Percentiles rank a stretch among this genome's conserved stretches.
These are phyloP conservation scores for Steinernema khuongi DNA, from an alignment of 1,140 invertebrate genomes.

Conservation along the genomic window DNA sequence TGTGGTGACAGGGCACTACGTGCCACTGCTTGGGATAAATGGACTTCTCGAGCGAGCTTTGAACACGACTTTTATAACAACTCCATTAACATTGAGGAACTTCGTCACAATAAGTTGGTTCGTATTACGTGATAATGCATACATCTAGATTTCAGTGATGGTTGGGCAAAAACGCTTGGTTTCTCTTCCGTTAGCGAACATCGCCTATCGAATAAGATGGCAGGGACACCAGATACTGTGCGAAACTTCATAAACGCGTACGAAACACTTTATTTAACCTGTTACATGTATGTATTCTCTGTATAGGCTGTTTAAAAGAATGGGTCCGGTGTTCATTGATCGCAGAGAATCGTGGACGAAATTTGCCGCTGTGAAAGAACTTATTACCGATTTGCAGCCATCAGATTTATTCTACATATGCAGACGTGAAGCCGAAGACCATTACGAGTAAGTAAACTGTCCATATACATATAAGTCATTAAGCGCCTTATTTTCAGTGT, in stretches of 20 bases:
- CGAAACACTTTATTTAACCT: slow-evolving; percentile 8
- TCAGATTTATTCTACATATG: slow-evolving; percentile 56
- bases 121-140: not conserved
- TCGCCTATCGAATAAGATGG: slow-evolving; percentile 56
- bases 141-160: slow-evolving; percentile 45
- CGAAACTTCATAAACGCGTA: slow-evolving; percentile 51
- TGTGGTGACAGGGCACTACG: slow-evolving; percentile 48
- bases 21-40: slow-evolving; percentile 44
- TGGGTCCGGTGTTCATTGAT: slow-evolving; percentile 54
- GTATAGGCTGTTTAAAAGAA: slow-evolving; percentile 43
- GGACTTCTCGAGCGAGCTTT: slow-evolving; percentile 45
- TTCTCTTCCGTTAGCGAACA: slow-evolving; percentile 51
- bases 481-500: slow-evolving; percentile 40
- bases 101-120: slow-evolving; percentile 52
- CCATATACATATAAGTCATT: not conserved
- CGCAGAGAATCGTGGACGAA: slow-evolving; percentile 49
- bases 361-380: slow-evolving; percentile 46
- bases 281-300: slow-evolving; percentile 14
- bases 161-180: slow-evolving; percentile 53
- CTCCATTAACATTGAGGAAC: slow-evolving; percentile 55
- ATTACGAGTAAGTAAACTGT: slow-evolving; percentile 43
- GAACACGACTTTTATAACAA: slow-evolving; percentile 55
- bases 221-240: slow-evolving; percentile 53
- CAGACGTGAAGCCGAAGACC: slow-evolving; percentile 50
- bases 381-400: slow-evolving; percentile 41